Evolutionary conservation across 2,888 invertebrate genomes (phyloP).

Genomic region (Venustoraphidia nigricollis): DNA sequence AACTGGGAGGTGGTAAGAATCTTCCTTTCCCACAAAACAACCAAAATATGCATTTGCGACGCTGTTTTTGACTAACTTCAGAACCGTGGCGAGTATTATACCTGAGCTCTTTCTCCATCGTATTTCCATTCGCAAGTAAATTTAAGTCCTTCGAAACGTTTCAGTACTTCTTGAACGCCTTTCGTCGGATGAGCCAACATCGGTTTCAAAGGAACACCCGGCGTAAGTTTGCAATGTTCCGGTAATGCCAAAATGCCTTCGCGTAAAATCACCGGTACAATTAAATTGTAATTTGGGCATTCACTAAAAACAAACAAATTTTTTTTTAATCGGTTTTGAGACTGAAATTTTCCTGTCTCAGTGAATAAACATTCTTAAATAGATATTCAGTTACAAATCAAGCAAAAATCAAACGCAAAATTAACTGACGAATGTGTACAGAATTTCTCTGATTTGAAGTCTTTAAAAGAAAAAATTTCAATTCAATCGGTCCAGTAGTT

Average conservation of each 20-base stretch:
- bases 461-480: no score
- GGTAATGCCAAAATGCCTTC: constrained; percentile 63
- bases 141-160: constrained; percentile 50
- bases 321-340: background rate
- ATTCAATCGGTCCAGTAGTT: no score
- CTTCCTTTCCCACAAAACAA: no score
- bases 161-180: constrained; percentile 78
- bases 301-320: constrained; percentile 41
- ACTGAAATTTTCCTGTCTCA: no score
- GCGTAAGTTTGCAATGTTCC: constrained; percentile 68
- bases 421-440: no score
- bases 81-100: constrained; percentile 25
- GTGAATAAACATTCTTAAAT: no score
- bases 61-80: no score
- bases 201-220: constrained; percentile 90
- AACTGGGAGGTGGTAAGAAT: no score
- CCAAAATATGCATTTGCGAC: no score
- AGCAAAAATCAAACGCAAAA: no score
- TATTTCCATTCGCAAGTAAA: constrained; percentile 99
- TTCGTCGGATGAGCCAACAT: constrained; percentile 98
- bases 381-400: no score
- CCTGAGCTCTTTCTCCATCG: constrained; percentile 96
- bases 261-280: constrained; percentile 62
- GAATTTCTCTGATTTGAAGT: no score
- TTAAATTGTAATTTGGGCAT: constrained; percentile 84